Evolutionary conservation across 2,113 vertebrate genomes (phyloP), one percentile per base, ranked within the genome.

Genomic region (Forbesichthys papilliferus): DNA sequence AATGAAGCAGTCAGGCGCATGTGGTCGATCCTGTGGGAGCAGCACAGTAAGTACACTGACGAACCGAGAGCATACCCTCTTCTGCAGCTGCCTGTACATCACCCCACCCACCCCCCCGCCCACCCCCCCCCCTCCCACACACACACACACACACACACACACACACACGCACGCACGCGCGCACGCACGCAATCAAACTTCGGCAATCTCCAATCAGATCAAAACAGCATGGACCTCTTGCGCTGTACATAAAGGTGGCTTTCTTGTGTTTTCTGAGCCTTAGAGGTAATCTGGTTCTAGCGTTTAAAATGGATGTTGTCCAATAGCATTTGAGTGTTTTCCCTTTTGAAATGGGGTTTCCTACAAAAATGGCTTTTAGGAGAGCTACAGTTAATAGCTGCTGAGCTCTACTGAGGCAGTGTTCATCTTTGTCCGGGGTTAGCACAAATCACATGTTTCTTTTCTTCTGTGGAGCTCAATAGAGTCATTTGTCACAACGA

Each of bases 1-100:
- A 81, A 78, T 78, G 68, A 78, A 72, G 80, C 83, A 71, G 66
- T 59, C 72, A 80, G 63, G 52, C 75, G 67, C 83, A 66, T 54
- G 68, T n/a, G 59, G 68, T 64, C 8, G 57, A 73, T 71, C 69
- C 48, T 9, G 48, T 72, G 71, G 59, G 59, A 80, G 42, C 18
- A 48, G 52, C 66, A 48, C 14, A 11, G 69, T 51, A 6, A 27
- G 59, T 64, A 53, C 79, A 52, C 12, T 66, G 62, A 5, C n/a
- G 60, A 65, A 27, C 61, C 16, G 18, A 59, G 66, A 3, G 27
- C 27, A 3, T n/a, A 9, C 34, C 53, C 11, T 8, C 10, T 11
- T 20, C 20, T 20, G 20, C 20, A 20, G 20, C 20, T 20, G 20
- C 20, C 20, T 20, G 20, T 20, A 20, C 1, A 20, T 2, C 20